These are phyloP conservation scores for Rousettus leschenaultii DNA, from an alignment of 2,113 vertebrate genomes.

Conservation along the genomic window DNA sequence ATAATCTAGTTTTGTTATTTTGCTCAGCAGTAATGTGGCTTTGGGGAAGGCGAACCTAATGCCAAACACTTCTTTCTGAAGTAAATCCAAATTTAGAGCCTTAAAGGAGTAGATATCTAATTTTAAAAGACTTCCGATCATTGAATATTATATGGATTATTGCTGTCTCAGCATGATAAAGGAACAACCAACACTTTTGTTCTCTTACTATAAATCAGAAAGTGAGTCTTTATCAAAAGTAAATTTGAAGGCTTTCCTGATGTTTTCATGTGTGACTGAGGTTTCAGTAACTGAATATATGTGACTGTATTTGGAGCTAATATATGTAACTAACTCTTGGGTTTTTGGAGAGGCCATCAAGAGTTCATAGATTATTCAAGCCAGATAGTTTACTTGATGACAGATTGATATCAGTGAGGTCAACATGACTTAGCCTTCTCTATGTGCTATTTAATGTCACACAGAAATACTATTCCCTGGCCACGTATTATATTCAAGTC, in stretches of 20 bases:
- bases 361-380: background rate
- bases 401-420: background rate
- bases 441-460: background rate
- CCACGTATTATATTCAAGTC: background rate
- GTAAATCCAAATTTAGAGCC: background rate
- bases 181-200: background rate
- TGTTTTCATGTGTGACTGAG: background rate
- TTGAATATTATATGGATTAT: background rate
- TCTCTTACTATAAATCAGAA: background rate
- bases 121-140: background rate
- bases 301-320: background rate
- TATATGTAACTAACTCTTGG: background rate
- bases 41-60: slow-evolving; percentile 11
- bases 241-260: background rate
- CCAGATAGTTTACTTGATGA: background rate
- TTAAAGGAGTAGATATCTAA: background rate
- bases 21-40: slow-evolving; percentile 26
- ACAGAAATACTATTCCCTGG: background rate
- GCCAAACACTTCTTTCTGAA: slow-evolving; percentile 12
- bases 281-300: background rate
- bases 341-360: background rate
- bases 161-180: background rate
- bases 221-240: background rate
- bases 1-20: slow-evolving; percentile 37
- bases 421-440: background rate